Percentiles rank a stretch among this genome's conserved stretches.
phyloP scores from a whole-genome alignment of 2,797 vertebrate genomes.

The Babyrousa celebensis region DNA sequence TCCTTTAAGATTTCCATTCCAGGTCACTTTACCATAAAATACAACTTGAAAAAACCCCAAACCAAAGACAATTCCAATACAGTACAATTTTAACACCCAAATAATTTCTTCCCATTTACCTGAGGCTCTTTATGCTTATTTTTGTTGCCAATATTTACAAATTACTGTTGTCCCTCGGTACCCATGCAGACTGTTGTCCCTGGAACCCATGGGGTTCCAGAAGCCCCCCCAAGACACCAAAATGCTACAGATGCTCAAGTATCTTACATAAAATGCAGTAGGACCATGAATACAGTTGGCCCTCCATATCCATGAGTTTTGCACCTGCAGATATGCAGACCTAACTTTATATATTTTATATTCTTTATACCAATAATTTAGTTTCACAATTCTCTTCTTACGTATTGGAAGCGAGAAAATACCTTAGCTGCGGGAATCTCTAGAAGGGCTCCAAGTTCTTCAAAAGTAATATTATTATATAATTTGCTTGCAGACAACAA shows the following conservation, averaged over 20 bases:
- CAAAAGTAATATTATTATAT: constrained; percentile 99
- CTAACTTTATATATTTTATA: constrained; percentile 19
- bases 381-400: constrained; percentile 65
- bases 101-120: constrained; percentile 21
- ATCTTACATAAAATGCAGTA: background rate
- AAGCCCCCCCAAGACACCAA: background rate
- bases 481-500: constrained; percentile 99
- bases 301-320: background rate
- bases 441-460: constrained; percentile 98
- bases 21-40: constrained; percentile 50
- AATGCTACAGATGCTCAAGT: background rate
- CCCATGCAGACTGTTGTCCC: background rate
- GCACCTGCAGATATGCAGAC: background rate
- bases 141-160: constrained; percentile 52
- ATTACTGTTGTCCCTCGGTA: background rate
- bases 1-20: constrained; percentile 39
- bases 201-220: background rate
- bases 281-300: background rate
- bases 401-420: constrained; percentile 67
- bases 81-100: constrained; percentile 12
- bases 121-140: constrained; percentile 12
- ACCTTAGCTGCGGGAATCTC: constrained; percentile 99
- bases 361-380: constrained; percentile 48
- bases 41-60: constrained; percentile 32
- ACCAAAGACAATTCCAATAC: background rate